These are phyloP conservation scores for Dugesia japonica DNA, from an alignment of 2,888 invertebrate genomes.

Conservation along the genomic window DNA sequence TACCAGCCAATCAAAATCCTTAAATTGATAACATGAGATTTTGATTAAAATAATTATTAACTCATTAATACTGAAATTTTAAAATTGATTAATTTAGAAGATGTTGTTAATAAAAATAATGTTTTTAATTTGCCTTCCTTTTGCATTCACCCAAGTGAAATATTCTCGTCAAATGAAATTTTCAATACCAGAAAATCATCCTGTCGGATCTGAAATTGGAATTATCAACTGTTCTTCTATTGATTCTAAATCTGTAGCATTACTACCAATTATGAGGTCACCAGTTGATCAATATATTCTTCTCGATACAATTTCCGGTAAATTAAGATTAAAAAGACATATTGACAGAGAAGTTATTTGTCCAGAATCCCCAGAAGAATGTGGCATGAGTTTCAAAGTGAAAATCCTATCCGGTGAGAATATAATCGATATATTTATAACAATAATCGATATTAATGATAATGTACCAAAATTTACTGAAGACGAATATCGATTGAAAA, in stretches of 20 bases:
- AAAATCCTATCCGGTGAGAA: not conserved
- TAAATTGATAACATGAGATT: not conserved
- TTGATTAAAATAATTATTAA: not conserved
- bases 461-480: conserved; percentile 24
- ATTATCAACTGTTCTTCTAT: not conserved
- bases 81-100: not conserved
- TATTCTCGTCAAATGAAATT: not conserved
- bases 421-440: not conserved
- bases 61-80: not conserved
- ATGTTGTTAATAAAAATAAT: not conserved
- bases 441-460: conserved; percentile 30
- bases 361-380: not conserved
- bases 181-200: not conserved
- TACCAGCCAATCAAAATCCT: too few relatives aligned
- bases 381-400: not conserved
- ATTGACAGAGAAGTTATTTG: not conserved
- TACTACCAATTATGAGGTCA: not conserved
- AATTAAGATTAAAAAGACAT: not conserved
- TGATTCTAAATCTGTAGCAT: not conserved
- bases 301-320: not conserved
- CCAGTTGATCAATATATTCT: not conserved
- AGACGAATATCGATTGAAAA: conserved; percentile 21
- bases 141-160: not conserved
- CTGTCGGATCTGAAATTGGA: not conserved
- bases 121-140: not conserved